Conservation (phyloP, 2,113 vertebrate genomes). For the Myanophis thanlyinensis region DNA sequence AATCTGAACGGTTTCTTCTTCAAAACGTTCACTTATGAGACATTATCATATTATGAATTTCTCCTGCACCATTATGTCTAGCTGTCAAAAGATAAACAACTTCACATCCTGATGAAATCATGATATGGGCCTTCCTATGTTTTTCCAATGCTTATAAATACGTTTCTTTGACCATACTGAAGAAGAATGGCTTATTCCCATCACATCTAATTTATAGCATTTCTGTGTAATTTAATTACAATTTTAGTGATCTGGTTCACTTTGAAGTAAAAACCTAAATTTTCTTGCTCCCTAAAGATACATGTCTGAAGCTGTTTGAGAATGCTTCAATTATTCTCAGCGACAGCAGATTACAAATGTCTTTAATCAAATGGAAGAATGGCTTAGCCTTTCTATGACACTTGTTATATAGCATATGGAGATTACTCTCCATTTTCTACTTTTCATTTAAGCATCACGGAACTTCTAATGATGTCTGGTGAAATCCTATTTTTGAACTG, state of each 20-base stretch:
- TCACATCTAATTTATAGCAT: background rate
- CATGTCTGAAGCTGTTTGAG: background rate
- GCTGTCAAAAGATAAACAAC: background rate
- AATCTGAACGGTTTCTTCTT: background rate
- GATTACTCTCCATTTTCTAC: background rate
- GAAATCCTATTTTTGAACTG: background rate
- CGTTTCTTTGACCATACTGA: background rate
- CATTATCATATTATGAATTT: background rate
- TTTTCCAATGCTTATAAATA: background rate
- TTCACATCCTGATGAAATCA: background rate
- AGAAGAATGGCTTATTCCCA: background rate
- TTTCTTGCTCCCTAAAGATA: background rate
- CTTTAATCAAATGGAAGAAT: constrained; percentile 4
- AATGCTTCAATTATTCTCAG: background rate
- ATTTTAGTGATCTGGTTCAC: constrained; percentile 9
- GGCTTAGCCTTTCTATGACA: background rate
- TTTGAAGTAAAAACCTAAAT: constrained; percentile 4
- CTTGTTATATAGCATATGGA: background rate
- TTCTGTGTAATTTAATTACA: constrained; percentile 13
- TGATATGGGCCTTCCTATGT: background rate
- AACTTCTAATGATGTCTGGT: background rate
- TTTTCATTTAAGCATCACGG: background rate
- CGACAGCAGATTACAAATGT: constrained; percentile 1
- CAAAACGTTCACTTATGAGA: background rate
- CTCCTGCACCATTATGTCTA: background rate